Evolutionary conservation across 1,140 invertebrate species (phyloP).

Genomic region (Zophobas atratus): DNA sequence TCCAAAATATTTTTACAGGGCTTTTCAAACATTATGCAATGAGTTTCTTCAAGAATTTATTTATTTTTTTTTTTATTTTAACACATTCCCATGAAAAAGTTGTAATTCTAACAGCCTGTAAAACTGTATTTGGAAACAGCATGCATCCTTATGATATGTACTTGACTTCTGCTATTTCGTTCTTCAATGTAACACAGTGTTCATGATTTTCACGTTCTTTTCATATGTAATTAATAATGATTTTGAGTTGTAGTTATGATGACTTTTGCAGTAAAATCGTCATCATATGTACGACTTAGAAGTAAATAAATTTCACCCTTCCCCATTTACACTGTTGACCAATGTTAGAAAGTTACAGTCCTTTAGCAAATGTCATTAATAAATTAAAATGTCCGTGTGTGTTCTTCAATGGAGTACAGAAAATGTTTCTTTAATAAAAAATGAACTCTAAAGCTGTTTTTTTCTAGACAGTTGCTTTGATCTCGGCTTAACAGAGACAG

Average conservation of each 20-base stretch:
- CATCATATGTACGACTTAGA: background rate
- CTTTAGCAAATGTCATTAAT: slow-evolving; percentile 58
- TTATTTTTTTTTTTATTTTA: no score
- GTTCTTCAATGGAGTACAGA: slow-evolving; percentile 65
- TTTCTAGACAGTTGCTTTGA: background rate
- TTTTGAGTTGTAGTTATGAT: slow-evolving; percentile 5
- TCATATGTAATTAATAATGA: background rate
- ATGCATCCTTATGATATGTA: no score
- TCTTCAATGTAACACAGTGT: background rate
- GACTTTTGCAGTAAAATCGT: slow-evolving; percentile 1
- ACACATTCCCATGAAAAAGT: no score
- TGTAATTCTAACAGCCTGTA: no score
- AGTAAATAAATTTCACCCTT: slow-evolving; percentile 13
- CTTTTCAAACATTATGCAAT: no score
- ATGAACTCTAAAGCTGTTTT: slow-evolving; percentile 26
- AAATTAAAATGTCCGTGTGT: slow-evolving; percentile 63
- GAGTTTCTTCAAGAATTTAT: no score
- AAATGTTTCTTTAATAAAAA: slow-evolving; percentile 67
- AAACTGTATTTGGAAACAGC: no score
- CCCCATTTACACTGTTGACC: slow-evolving; percentile 60
- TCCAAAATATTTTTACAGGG: no score
- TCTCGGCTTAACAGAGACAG: no score
- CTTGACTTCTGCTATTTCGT: background rate
- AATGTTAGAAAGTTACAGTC: slow-evolving; percentile 63
- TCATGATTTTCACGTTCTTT: background rate